phyloP scores from a whole-genome alignment of 2,888 invertebrate genomes.

The Lasioglossum pauxillum region DNA sequence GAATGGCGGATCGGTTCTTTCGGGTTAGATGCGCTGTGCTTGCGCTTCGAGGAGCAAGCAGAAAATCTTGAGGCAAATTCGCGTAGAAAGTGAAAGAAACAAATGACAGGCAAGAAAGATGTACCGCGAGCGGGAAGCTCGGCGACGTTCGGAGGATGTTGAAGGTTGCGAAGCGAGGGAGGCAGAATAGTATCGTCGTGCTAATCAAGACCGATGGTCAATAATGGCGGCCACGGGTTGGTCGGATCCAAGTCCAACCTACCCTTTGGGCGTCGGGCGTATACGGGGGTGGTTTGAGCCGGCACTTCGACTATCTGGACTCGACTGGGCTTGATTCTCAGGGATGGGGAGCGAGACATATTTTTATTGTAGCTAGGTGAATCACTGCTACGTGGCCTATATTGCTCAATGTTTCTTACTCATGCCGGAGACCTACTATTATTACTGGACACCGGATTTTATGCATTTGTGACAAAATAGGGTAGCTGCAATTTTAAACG shows the following conservation, averaged over 20 bases:
- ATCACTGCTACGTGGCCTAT: conserved; percentile 67
- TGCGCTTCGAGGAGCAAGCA: not conserved
- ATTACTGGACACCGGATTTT: not conserved
- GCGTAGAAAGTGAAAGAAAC: conserved; percentile 25
- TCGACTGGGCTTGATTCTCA: conserved; percentile 58
- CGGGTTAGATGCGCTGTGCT: not conserved
- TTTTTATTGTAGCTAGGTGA: conserved; percentile 74
- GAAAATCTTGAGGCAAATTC: conserved; percentile 19
- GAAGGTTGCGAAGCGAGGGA: conserved; percentile 49
- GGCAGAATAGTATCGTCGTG: conserved; percentile 60
- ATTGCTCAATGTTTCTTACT: conserved; percentile 43
- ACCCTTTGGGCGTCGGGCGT: conserved; percentile 65
- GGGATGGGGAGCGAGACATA: conserved; percentile 67
- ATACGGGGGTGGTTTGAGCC: conserved; percentile 69
- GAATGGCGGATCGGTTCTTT: conserved; percentile 22
- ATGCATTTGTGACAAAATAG: not conserved
- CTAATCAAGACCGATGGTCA: conserved; percentile 76
- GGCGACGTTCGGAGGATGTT: conserved; percentile 38
- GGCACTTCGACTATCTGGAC: conserved; percentile 48
- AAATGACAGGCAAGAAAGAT: conserved; percentile 3
- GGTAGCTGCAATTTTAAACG: no score
- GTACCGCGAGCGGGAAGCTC: conserved; percentile 21
- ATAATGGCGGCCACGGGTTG: conserved; percentile 76
- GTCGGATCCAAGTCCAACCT: conserved; percentile 68
- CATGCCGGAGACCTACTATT: not conserved